Base-by-base conservation (phyloP, 1,140 invertebrate species). In the Pogonomyrmex barbatus region DNA sequence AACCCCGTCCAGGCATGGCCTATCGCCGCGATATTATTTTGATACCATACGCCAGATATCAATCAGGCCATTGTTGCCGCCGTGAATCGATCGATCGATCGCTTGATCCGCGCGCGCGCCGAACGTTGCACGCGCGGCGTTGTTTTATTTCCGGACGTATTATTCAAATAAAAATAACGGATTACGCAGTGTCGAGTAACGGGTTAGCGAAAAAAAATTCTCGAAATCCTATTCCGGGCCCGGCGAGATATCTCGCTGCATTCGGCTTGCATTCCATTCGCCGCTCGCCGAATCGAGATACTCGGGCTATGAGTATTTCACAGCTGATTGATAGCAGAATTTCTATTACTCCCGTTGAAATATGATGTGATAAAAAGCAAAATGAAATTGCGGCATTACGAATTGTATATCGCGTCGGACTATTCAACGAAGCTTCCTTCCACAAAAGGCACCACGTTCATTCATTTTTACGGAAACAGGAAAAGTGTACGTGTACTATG, bases 21-120 rank as follows among this genome's bases (percentile, higher is more conserved):
- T 92, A 93, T 93, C 92, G 91, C 89, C 75, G 88, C 75, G 91
- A 91, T 92, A 91, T 90, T 90, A 90, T 93, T 93, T 92, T 92
- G 88, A 93, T 91, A 89, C 90, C 70, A 85, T 78, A 91, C 87
- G 86, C 84, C 88, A 92, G 91, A 93, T 93, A 93, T 93, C 92
- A 92, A 93, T 93, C 91, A 87, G 82, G 75, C 86, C 89, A 86
- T 88, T 89, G 86, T 86, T 85, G 88, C 33, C 86, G 73, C 68
- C 47, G 62, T 68, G 68, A 73, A 12, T 33, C 79, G 70, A 47
- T 30, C 54, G 81, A 52, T 52, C 71, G 50, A 54, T 58, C 60
- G 33, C 68, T 14, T 24, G 65, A 9, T 67, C 52, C 75, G 33
- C 54, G 39, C 33, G 63, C 47, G 63, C 36, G 71, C 47, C 81